Evolutionary conservation across 2,888 invertebrate genomes (phyloP).

Genomic region (Lasioglossum malachurum): DNA sequence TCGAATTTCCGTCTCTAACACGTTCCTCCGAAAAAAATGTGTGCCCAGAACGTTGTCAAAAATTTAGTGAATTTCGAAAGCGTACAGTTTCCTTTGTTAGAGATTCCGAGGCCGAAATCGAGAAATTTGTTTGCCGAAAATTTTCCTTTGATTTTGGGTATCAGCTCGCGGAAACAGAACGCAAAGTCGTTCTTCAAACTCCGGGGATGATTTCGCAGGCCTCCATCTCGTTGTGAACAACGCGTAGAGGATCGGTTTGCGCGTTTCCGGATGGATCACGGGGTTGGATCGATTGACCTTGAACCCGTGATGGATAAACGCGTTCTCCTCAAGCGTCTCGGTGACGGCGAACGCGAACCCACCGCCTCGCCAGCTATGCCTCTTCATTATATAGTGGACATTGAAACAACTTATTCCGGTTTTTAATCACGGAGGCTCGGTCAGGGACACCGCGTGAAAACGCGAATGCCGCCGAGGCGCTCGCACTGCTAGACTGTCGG

Average conservation of each 20-base stretch:
- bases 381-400: conserved; percentile 84
- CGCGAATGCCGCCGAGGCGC: conserved; percentile 83
- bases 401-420: conserved; percentile 85
- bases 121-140: not conserved
- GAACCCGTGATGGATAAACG: not conserved
- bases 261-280: not conserved
- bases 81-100: not conserved
- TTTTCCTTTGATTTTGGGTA: not conserved
- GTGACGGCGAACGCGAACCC: conserved; percentile 70
- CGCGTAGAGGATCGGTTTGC: not conserved
- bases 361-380: conserved; percentile 83
- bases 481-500: conserved; percentile 85
- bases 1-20: not conserved
- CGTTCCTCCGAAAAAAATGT: not conserved
- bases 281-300: not conserved
- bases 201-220: conserved; percentile 40
- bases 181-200: conserved; percentile 13
- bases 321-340: conserved; percentile 17
- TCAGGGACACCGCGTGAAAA: conserved; percentile 81
- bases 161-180: conserved; percentile 24
- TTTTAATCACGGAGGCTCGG: conserved; percentile 85
- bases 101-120: conserved; percentile 20
- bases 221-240: conserved; percentile 20
- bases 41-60: conserved; percentile 18
- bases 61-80: not conserved